Conservation (phyloP, 1,140 invertebrate genomes). For the Musca domestica region DNA sequence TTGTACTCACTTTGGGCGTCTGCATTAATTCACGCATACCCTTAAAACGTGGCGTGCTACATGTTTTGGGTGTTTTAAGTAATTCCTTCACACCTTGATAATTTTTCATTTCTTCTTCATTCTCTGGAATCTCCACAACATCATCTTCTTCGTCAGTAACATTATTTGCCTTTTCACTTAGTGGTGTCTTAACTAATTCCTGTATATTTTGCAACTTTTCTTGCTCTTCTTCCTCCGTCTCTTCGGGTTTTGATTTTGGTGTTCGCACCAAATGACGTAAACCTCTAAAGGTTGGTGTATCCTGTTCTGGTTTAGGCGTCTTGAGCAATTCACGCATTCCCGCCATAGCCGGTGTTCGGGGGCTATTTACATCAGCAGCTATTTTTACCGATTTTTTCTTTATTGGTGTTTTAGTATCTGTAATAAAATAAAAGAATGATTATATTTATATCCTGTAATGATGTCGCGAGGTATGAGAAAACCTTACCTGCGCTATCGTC, state of each 20-base stretch:
- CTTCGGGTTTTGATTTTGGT: background rate
- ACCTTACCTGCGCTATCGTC: too few relatives aligned
- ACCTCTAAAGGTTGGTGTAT: constrained; percentile 9
- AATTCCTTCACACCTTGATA: constrained; percentile 13
- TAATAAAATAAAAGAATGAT: too few relatives aligned
- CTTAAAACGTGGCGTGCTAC: background rate
- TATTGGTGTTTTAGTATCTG: background rate
- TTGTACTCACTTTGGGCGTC: constrained; percentile 17
- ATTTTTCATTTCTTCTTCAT: constrained; percentile 1
- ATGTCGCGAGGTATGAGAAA: too few relatives aligned
- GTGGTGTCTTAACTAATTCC: constrained; percentile 21
- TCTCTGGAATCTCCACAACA: too few relatives aligned
- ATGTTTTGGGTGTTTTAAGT: constrained; percentile 17
- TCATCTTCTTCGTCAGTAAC: background rate
- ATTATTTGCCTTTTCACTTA: background rate
- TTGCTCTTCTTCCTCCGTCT: background rate
- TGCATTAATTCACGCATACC: constrained; percentile 11
- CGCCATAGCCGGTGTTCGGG: constrained; percentile 6
- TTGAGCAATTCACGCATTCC: constrained; percentile 16
- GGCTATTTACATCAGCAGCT: background rate
- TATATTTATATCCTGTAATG: too few relatives aligned
- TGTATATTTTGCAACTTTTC: background rate
- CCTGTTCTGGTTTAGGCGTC: constrained; percentile 3
- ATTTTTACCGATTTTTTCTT: background rate
- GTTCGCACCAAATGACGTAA: constrained; percentile 13